Conservation (phyloP, 2,797 vertebrate genomes). For the Neopelma chrysocephalum region DNA sequence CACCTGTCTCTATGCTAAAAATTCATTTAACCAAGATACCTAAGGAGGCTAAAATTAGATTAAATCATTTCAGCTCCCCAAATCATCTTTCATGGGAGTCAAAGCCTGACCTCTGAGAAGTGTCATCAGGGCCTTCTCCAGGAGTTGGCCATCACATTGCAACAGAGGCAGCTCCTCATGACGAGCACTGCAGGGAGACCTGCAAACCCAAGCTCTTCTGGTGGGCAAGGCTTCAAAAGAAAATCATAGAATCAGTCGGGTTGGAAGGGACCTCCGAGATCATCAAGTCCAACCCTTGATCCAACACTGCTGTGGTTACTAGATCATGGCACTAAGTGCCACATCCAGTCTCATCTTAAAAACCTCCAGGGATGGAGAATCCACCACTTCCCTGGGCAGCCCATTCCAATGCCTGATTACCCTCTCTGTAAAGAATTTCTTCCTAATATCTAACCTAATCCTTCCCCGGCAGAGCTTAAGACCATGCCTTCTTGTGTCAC, state of each 20-base stretch:
- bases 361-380: no score
- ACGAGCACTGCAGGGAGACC: accelerated
- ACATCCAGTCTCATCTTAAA: no score
- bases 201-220: neutral
- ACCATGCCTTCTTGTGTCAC: no score
- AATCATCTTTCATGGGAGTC: neutral
- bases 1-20: neutral
- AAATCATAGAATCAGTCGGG: neutral
- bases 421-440: no score
- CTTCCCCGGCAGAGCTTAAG: no score
- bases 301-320: no score
- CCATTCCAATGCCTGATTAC: no score
- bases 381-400: no score
- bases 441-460: no score
- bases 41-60: neutral
- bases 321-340: no score
- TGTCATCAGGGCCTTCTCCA: neutral
- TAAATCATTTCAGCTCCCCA: neutral
- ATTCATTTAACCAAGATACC: neutral
- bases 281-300: no score
- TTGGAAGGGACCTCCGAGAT: no score
- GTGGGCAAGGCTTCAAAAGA: neutral
- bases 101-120: neutral
- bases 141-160: accelerated
- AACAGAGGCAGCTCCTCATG: neutral